Base-by-base conservation (phyloP, 1,140 invertebrate species). In the Portunus trituberculatus region DNA sequence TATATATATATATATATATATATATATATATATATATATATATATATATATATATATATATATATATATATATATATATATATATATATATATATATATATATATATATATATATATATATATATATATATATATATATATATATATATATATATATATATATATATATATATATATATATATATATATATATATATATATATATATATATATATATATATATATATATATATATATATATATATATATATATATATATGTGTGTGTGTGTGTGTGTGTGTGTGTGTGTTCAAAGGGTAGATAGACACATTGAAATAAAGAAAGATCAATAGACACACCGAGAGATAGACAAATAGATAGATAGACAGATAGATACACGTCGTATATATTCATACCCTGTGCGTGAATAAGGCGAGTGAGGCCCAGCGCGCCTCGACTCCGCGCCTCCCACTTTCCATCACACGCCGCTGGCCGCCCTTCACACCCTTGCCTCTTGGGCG, bases 131-230 rank as follows among this genome's bases (percentile, higher is more conserved):
- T 88, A 88, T 88, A 28, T 8, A 88, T 88, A 0, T 29, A 88
- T 88, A 28, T 39, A 87, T 87, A 4, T 32, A 32, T 32, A 4
- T 88, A 88, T 88, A 4, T 88, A 88, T 88, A 88, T 88, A 88
- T 88, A 16, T 88, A 88, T 88, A 88, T 88, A 16, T 3, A 16
- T 3, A 88, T 4, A 88, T 3, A 88, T 4, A 88, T 3, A 88
- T 88, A 88, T 3, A 88, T 88, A 88, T 4, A 88, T 88, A 88
- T 88, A 88, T 88, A 88, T 88, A 29, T 2, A 88, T 3, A 88
- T 88, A 88, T 3, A 88, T 4, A 88, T 3, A 88, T 16, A 88
- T 3, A 88, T 88, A 88, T 3, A 88, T 4, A 88, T 88, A 88
- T 10, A 88, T 88, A 4, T 88, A 88, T 88, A 88, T 88, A 88